Base-by-base conservation (phyloP, 1,140 invertebrate species). In the Bombus sibiricus region DNA sequence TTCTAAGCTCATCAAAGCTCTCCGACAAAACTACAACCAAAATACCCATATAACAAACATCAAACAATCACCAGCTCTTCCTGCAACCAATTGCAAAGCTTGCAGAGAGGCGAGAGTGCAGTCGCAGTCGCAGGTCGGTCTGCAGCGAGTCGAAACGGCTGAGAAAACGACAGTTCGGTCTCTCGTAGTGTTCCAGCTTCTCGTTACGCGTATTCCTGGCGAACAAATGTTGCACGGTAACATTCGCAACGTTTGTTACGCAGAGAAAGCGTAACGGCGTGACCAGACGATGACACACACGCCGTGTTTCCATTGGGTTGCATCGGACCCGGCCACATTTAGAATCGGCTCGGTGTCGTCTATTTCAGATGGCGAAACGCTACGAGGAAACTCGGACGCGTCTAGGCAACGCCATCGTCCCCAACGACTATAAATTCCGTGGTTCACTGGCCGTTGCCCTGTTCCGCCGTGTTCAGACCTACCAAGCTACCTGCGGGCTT, bases 211-310 rank as follows among this genome's bases (percentile, higher is more conserved):
- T 43, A 43, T 75, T 37, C 37, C 9, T n/a, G n/a, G 41, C 41
- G 73, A 75, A 34, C 73, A 53, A 75, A 75, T 34, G 43, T 75
- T 75, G 43, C 9, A 75, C 5, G 32, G 22, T 12, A 47, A 32
- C 68, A 25, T 39, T 43, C n/a, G 74, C 74, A 73, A 78, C 53
- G 66, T 86, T 81, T 81, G 71, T 86, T 68, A 71, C 47, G 18
- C 57, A 25, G 53, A 22, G 79, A 75, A 68, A 81, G 43, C 39
- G 57, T 81, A 71, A 75, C 47, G 71, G 88, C 91, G 88, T 83
- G 86, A 76, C 88, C 91, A 92, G 91, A 92, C 91, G 91, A 89
- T 92, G 91, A 92, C 89, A 91, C 91, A 90, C 85, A 43, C 64
- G 28, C 72, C 22, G n/a, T n/a, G 62, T 57, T 66, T 68, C 83